Evolutionary conservation across 2,113 vertebrate species (phyloP), one percentile per base, ranked within the genome.

Genomic region (Rhynchomys soricoides): DNA sequence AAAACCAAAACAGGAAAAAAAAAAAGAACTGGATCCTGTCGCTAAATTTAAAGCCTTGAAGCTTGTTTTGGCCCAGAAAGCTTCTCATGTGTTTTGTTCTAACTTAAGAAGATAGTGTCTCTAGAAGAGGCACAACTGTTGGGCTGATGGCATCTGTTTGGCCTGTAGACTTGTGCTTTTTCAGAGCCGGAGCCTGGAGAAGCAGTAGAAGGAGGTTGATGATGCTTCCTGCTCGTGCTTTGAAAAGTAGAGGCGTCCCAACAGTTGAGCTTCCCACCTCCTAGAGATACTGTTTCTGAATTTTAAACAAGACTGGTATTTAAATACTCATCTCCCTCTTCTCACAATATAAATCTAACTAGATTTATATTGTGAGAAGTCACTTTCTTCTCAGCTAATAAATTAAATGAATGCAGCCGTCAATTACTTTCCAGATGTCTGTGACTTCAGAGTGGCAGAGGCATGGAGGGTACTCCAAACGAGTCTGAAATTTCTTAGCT

Each of bases 101-200:
- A 66, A 86, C 26, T 90, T 88, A 93, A 97, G 89, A 93, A 97
- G 89, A 83, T 93, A 40, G 81, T 95, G 74, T 40, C 62, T 95
- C 29, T 93, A 71, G 85, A 95, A 95, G 92, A 96, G 50, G 68
- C 87, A 11, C 81, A 74, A 48, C 86, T 96, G 93, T 43, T 75
- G 90, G 74, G 78, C 59, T 55, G 48, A 50, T 74, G 34, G 4
- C 45, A 12, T 89, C 89, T 55, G 21, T 29, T 64, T 73, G 81
- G 52, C 81, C 88, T 26, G 21, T 68, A 59, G 73, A 13, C 52
- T 85, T 0, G 0, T 62, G 62, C n/a, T 52, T 0, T 71, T 16
- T 81, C 45, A 55, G 70, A 93, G 77, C 91, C 62, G 19, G 40
- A 40, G 45, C 75, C n/a, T 55, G 52, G 31, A 83, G 10, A 95